Conservation (phyloP, 2,797 vertebrate genomes). For the Percopsis omiscomaycus region DNA sequence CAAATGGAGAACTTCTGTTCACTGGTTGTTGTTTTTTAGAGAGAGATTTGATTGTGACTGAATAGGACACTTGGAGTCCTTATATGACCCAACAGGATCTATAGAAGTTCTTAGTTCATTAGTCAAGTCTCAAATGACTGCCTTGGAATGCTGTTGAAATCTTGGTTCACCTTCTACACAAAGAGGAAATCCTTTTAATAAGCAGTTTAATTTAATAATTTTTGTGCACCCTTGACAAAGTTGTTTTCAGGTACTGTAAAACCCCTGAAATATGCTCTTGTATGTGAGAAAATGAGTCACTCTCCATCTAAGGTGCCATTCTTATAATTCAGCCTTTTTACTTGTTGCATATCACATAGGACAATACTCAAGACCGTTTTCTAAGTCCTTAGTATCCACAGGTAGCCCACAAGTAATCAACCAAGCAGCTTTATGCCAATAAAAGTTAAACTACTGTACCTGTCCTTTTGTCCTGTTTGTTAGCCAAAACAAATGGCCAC, state of each 20-base stretch:
- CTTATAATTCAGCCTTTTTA: no score
- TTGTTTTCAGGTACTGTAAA: neutral
- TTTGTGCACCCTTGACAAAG: constrained; percentile 8
- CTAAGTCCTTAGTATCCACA: no score
- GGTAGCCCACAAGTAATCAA: no score
- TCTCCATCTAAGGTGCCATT: no score
- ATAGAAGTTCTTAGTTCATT: constrained; percentile 39
- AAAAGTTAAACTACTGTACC: no score
- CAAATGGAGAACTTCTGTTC: neutral
- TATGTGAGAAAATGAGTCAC: no score
- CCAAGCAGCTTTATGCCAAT: no score
- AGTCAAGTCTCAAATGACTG: constrained; percentile 10
- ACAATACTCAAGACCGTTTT: no score
- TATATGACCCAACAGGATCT: neutral
- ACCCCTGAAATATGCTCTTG: no score
- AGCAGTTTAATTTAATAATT: neutral
- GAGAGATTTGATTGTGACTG: constrained; percentile 3
- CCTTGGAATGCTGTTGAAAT: constrained; percentile 34
- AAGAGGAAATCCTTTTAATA: constrained; percentile 9
- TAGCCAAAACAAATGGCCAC: neutral
- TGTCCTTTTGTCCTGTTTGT: no score
- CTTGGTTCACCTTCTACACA: constrained; percentile 15
- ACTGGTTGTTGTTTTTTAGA: constrained; percentile 4
- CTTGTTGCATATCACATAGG: no score
- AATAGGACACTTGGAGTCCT: constrained; percentile 35